These are phyloP conservation scores for Pyxicephalus adspersus DNA, from an alignment of 2,113 vertebrate species.

Conservation along the genomic window DNA sequence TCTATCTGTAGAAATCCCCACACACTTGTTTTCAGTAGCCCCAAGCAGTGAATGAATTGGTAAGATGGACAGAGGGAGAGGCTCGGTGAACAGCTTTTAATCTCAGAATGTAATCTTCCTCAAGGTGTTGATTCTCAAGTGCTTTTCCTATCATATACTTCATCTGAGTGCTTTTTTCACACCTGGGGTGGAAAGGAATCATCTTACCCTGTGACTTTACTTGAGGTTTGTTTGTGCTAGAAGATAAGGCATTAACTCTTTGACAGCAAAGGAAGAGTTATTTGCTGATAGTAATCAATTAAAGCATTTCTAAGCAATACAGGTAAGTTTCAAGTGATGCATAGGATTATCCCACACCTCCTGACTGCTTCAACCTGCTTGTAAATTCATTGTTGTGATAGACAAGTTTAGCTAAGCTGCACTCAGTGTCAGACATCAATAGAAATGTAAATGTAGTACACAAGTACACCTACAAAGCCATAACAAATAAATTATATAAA, in stretches of 20 bases:
- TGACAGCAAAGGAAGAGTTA: slow-evolving; percentile 21
- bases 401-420: not conserved
- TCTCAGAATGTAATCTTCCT: slow-evolving; percentile 54
- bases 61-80: slow-evolving; percentile 12
- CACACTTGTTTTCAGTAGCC: slow-evolving; percentile 26
- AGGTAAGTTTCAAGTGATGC: slow-evolving; percentile 18
- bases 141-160: slow-evolving; percentile 53
- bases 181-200: slow-evolving; percentile 51
- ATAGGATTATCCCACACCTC: slow-evolving; percentile 17
- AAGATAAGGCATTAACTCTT: slow-evolving; percentile 46
- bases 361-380: not conserved
- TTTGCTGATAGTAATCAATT: slow-evolving; percentile 18
- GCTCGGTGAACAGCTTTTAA: slow-evolving; percentile 28
- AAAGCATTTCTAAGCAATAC: not conserved
- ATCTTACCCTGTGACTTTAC: slow-evolving; percentile 43
- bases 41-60: slow-evolving; percentile 21
- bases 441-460: too few relatives aligned
- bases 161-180: slow-evolving; percentile 51
- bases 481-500: too few relatives aligned
- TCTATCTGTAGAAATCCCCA: not conserved
- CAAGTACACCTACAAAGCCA: too few relatives aligned
- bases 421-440: too few relatives aligned
- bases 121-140: slow-evolving; percentile 56
- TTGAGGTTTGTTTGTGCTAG: slow-evolving; percentile 47
- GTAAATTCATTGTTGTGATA: not conserved